phyloP scores from a whole-genome alignment of 2,888 invertebrate genomes.

The Heliothis peltigera region DNA sequence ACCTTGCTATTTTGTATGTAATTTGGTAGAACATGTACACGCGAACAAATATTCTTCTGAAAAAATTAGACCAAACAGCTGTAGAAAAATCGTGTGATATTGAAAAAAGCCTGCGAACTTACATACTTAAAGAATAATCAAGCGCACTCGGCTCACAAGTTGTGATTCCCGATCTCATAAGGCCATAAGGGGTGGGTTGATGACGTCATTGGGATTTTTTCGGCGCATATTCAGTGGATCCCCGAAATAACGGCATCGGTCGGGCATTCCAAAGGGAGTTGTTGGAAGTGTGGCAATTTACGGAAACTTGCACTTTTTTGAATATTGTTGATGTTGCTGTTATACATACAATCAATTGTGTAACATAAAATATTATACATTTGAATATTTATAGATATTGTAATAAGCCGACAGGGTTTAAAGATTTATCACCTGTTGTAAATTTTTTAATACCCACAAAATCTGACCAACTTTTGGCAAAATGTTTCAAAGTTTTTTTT shows the following conservation, averaged over 20 bases:
- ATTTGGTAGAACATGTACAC: neutral
- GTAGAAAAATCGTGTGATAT: neutral
- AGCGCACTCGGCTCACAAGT: constrained; percentile 52
- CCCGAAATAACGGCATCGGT: constrained; percentile 55
- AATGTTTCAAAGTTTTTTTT: too few species aligned
- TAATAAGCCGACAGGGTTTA: neutral
- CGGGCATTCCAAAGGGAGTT: constrained; percentile 35
- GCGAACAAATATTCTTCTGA: neutral
- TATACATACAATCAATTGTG: neutral
- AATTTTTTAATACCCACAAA: neutral
- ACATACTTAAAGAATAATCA: constrained; percentile 41
- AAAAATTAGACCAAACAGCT: neutral
- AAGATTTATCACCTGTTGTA: too few species aligned
- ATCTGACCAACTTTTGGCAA: neutral
- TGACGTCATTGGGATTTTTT: constrained; percentile 66
- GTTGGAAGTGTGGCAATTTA: constrained; percentile 35
- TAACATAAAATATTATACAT: neutral
- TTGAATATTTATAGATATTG: neutral
- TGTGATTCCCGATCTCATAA: constrained; percentile 47
- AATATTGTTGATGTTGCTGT: neutral
- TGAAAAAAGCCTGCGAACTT: neutral
- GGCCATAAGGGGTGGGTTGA: constrained; percentile 57
- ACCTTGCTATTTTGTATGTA: neutral
- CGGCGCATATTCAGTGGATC: constrained; percentile 45
- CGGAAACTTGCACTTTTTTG: constrained; percentile 33